phyloP scores from a whole-genome alignment of 2,888 invertebrate genomes.

The Calameuta pallipes region DNA sequence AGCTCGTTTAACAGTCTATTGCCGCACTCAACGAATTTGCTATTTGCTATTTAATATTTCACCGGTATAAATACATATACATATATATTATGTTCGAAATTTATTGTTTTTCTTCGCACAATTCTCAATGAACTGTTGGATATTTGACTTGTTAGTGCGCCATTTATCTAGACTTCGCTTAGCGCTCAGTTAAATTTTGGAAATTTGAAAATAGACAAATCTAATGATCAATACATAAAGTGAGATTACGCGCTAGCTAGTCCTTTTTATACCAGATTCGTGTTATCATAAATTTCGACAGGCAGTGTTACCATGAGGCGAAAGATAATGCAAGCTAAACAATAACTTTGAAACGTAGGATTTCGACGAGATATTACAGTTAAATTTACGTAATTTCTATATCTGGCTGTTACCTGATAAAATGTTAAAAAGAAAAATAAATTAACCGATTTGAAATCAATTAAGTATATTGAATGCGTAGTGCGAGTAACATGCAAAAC shows the following conservation, averaged over 20 bases:
- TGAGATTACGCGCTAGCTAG: constrained; percentile 18
- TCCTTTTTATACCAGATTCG: constrained; percentile 5
- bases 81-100: background rate
- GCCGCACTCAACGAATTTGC: background rate
- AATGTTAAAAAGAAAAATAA: background rate
- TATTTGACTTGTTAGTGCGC: background rate
- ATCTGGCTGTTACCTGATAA: background rate
- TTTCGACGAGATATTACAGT: background rate
- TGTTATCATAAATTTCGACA: background rate
- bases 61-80: background rate
- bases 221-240: constrained; percentile 7
- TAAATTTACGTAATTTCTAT: background rate
- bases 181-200: background rate
- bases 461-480: background rate
- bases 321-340: background rate
- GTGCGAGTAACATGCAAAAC: background rate
- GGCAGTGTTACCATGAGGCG: background rate
- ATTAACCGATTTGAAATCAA: background rate
- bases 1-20: background rate
- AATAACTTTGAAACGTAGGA: background rate
- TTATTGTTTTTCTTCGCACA: background rate
- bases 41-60: background rate
- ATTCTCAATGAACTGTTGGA: background rate
- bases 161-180: background rate
- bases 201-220: background rate